phyloP scores from a whole-genome alignment of 2,797 vertebrate genomes.

The Ataeniobius toweri region DNA sequence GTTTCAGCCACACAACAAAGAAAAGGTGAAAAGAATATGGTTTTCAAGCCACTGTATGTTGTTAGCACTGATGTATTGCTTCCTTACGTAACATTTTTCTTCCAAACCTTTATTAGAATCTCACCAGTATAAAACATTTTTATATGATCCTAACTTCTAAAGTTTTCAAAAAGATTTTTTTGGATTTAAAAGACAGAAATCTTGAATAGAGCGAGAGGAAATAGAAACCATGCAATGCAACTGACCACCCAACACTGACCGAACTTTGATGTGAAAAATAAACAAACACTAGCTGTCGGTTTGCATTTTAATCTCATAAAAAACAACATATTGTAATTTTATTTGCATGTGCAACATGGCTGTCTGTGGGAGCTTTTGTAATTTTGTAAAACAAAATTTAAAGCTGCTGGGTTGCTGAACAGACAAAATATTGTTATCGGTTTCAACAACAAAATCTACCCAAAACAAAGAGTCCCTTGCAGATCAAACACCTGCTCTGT shows the following conservation, averaged over 20 bases:
- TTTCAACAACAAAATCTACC: slow-evolving; percentile 44
- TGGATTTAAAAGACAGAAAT: no score
- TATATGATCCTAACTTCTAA: not conserved
- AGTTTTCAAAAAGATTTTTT: not conserved
- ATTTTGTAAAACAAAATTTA: slow-evolving; percentile 13
- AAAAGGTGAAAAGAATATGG: not conserved
- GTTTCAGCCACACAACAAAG: not conserved
- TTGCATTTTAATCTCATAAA: not conserved
- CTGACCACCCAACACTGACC: not conserved
- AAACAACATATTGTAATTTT: not conserved
- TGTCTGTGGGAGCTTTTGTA: slow-evolving; percentile 9
- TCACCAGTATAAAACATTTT: not conserved
- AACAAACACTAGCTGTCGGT: not conserved
- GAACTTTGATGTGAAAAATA: not conserved
- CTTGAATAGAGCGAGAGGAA: not conserved
- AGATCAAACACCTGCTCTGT: slow-evolving; percentile 17
- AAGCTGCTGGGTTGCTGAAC: slow-evolving; percentile 14
- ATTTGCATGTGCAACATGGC: not conserved
- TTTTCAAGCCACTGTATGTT: not conserved
- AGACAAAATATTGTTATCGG: slow-evolving; percentile 44
- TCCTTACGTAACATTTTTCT: not conserved
- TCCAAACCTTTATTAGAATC: not conserved
- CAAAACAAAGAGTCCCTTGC: slow-evolving; percentile 17
- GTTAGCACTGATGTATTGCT: not conserved
- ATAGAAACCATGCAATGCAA: not conserved